Base-by-base conservation (phyloP, 2,797 vertebrate genomes). In the Typhlichthys eigenmanni region DNA sequence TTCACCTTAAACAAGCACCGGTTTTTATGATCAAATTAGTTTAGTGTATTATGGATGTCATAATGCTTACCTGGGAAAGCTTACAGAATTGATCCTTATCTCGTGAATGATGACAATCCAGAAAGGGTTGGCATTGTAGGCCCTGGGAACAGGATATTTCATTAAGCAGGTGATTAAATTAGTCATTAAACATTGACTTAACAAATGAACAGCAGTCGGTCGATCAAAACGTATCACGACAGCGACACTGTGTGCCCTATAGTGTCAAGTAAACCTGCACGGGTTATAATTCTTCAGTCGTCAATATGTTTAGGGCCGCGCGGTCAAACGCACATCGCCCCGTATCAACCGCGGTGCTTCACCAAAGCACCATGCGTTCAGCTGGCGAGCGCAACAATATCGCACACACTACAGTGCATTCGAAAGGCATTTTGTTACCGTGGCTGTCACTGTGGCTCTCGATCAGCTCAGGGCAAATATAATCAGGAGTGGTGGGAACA, bases 311-410 rank as follows among this genome's bases (percentile, higher is more conserved):
- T 19, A 19, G 19, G 19, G 19, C 19, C 19, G 2, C 19, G 19
- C 19, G 19, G 19, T 19, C 34, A 38, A 8, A 38, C 34, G 8
- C 34, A 38, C 34, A 8, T 8, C 34, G 64, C 69, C 76, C 62
- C 81, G 82, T 81, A 83, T 85, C 85, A 72, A 80, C 0, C 63
- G 55, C 60, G 56, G 66, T 63, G 80, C 75, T 72, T 62, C 14
- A 57, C 34, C 29, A 46, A 66, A 67, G 74, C 2, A 0, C 58
- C 10, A 55, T 55, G 63, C 63, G 19, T 51, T 62, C 61, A 69
- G 62, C 61, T 69, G 62, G 34, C 51, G 47, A 55, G 29, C 38
- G 50, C 16, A 9, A 52, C 58, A 13, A 11, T 1, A 16, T 3
- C 1, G 5, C 19, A 19, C 24, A 24, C 60, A 55, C 54, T 45